Base-by-base conservation (phyloP, 2,888 invertebrate species). In the Spatulosminthurus flaviceps region DNA sequence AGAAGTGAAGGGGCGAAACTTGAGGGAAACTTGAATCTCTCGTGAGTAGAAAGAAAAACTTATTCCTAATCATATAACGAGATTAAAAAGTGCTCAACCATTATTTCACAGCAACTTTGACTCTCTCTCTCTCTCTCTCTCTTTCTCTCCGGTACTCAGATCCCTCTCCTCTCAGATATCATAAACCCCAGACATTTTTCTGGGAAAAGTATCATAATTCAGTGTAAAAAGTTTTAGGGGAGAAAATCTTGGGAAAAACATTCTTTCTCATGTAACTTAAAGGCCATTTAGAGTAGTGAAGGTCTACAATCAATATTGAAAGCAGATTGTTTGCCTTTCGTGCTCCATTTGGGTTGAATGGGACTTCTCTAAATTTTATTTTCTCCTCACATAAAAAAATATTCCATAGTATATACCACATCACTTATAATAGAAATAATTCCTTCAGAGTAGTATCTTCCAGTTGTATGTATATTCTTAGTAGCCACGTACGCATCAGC, bases 1-100 rank as follows among this genome's bases (percentile, higher is more conserved):
- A 11, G 51, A 51, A 51, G 51, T 13, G 51, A 51, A 51, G 51
- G 51, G 51, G 51, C 51, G 51, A 51, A 51, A 51, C 51, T 51
- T 19, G 51, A 51, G n/a, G 51, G 7, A 51, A 51, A 51, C 19
- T 51, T 51, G 51, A n/a, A 19, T 51, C 51, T 51, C 51, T 51
- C 51, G n/a, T 51, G n/a, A 51, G 51, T 19, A 51, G 51, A 51
- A 13, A 51, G 51, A 51, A 51, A 51, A 51, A 51, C 51, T 51
- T 51, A 19, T 5, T 51, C n/a, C 51, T 51, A 51, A 51, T 51
- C 51, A 11, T 51, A n/a, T 51, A 51, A 69, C 69, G 9, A 69
- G 69, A 69, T 69, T 69, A 69, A 69, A 67, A 69, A 29, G 69
- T 69, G 19, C 69, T 28, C 69, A 69, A 11, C 69, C 29, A n/a